A percentile compares a stretch with the other conserved stretches of the same genome.
phyloP scores from a whole-genome alignment of 2,113 vertebrate genomes.

The Lepisosteus oculatus region DNA sequence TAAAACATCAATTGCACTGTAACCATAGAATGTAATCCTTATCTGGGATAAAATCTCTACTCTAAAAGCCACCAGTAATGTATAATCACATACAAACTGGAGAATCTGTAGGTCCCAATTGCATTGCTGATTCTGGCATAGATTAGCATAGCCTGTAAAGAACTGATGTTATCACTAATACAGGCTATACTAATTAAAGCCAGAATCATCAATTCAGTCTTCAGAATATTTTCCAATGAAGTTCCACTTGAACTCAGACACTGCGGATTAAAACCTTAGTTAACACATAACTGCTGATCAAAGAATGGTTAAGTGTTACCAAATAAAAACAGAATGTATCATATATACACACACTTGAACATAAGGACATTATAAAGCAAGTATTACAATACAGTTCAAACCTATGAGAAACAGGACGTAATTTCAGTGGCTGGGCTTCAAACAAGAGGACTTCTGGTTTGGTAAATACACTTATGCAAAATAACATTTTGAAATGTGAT shows the following conservation, averaged over 20 bases:
- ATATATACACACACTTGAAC: too few relatives aligned
- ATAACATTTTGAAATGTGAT: too few relatives aligned
- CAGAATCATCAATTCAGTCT: slow-evolving; percentile 75
- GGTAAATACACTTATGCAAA: too few relatives aligned
- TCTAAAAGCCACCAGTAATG: background rate
- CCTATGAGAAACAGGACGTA: too few relatives aligned
- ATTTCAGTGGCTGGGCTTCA: too few relatives aligned
- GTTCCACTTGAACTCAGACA: slow-evolving; percentile 14
- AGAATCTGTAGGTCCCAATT: slow-evolving; percentile 39
- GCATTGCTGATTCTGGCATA: slow-evolving; percentile 78
- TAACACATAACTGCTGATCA: background rate
- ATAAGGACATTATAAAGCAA: too few relatives aligned
- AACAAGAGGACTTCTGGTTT: too few relatives aligned
- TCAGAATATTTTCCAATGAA: slow-evolving; percentile 24
- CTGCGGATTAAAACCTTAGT: slow-evolving; percentile 23
- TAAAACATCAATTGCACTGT: too few relatives aligned
- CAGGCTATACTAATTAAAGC: slow-evolving; percentile 84
- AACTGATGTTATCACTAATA: slow-evolving; percentile 76
- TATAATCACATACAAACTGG: slow-evolving; percentile 1
- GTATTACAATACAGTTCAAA: too few relatives aligned
- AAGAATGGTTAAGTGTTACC: background rate
- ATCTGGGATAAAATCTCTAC: too few relatives aligned
- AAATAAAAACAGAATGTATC: background rate
- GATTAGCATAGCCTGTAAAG: slow-evolving; percentile 84
- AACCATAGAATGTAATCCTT: too few relatives aligned